A percentile compares a stretch with the other conserved stretches of the same genome.
phyloP scores from a whole-genome alignment of 2,113 vertebrate species.

The Triplophysa dalaica region DNA sequence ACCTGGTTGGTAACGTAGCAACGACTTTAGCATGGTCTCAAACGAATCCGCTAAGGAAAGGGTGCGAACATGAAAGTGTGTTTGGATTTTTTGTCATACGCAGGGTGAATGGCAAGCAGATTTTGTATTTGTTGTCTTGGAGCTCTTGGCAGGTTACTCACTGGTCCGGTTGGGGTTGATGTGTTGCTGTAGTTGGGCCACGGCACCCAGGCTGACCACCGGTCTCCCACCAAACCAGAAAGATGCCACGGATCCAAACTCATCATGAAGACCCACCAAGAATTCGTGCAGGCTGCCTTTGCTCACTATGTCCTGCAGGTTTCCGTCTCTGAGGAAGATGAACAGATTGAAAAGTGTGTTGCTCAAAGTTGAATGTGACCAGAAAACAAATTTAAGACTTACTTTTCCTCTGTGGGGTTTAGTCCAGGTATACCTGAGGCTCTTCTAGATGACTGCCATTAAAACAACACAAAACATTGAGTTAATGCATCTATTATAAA shows the following conservation, averaged over 20 bases:
- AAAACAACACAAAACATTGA: neutral
- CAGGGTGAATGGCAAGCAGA: no score
- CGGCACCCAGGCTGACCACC: conserved; percentile 88
- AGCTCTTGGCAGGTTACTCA: conserved; percentile 65
- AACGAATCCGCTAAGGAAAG: conserved; percentile 87
- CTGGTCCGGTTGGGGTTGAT: conserved; percentile 89
- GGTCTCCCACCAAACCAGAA: conserved; percentile 94
- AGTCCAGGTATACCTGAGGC: conserved; percentile 91
- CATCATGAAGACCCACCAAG: conserved; percentile 85
- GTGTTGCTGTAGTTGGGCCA: conserved; percentile 85
- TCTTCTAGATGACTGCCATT: conserved; percentile 84
- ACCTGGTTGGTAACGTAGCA: conserved; percentile 86
- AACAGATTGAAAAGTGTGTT: neutral
- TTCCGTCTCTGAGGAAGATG: conserved; percentile 83
- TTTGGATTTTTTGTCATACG: no score
- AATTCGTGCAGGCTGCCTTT: conserved; percentile 91
- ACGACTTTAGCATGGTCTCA: conserved; percentile 94
- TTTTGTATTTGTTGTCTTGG: no score
- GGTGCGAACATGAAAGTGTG: conserved; percentile 7
- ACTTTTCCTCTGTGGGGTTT: conserved; percentile 93
- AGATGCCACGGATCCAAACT: conserved; percentile 86
- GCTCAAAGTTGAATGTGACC: neutral
- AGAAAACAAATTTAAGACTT: conserved; percentile 60
- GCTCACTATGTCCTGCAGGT: conserved; percentile 89
- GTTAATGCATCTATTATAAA: neutral